Evolutionary conservation across 2,113 vertebrate genomes (phyloP), one percentile per base, ranked within the genome.

Genomic region (Brevimyrus niger): DNA sequence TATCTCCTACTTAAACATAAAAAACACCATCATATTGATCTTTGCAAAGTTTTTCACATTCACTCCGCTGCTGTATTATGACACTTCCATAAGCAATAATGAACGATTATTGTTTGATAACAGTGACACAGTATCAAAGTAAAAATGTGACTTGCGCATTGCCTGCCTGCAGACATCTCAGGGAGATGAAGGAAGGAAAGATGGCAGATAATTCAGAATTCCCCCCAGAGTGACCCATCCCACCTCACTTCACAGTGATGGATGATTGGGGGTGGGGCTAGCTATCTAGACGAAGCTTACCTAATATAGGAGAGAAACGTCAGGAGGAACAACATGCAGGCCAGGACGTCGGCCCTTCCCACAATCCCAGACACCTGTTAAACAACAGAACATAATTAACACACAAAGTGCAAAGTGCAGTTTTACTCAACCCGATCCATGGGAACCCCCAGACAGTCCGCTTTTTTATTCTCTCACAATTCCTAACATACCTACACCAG

Each of bases 291-390:
- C 4, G 48, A 27, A 1, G 84, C 95, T 23, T 96, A 99, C 98
- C 97, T 97, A 93, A 96, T 96, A 95, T 99, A 99, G 95, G 96
- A 97, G 95, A 98, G 97, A 95, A 99, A 99, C 47, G 98, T 96
- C 94, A 99, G 93, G 90, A 99, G 95, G 92, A 99, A 99, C 90
- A 99, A 95, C 89, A 99, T 93, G 90, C 98, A 97, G 0, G 98
- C 97, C 44, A 99, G 92, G 89, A 99, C 96, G 9, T 99, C 98
- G 0, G 98, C 98, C 94, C 98, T 97, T 91, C 98, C 98, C 84
- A 99, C 98, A 76, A 99, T 97, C 27, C 98, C 98, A 89, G 98
- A 97, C 93, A 99, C 98, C 98, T 99, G 90, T 89, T 90, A 38
- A 89, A 19, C 61, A 46, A 90, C 42, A 83, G 15, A 58, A 76